These are phyloP conservation scores for Heteromurus nitidus DNA, from an alignment of 2,888 invertebrate genomes.

Conservation along the genomic window DNA sequence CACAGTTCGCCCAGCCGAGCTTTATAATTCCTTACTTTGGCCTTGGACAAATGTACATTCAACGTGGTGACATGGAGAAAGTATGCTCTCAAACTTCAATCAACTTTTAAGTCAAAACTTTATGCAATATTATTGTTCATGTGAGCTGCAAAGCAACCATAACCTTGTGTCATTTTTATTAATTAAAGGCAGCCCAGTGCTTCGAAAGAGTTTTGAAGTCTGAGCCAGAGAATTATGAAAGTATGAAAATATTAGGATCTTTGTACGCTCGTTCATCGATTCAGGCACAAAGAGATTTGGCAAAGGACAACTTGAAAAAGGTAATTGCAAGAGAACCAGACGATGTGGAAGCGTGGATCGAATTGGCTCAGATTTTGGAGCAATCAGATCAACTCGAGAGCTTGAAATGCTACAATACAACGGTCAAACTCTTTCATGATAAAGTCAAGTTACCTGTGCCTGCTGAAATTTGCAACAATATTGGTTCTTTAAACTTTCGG, in stretches of 20 bases:
- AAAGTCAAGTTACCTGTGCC: slow-evolving; percentile 96
- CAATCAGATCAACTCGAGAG: slow-evolving; percentile 91
- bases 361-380: slow-evolving; percentile 97
- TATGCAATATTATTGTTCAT: no score
- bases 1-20: slow-evolving; percentile 95
- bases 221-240: slow-evolving; percentile 98
- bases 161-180: neutral
- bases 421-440: slow-evolving; percentile 92
- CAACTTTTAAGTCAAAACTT: no score
- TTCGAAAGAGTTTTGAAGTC: slow-evolving; percentile 99
- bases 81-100: no score
- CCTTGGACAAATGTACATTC: slow-evolving; percentile 99
- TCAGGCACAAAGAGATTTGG: slow-evolving; percentile 93
- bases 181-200: slow-evolving; percentile 91
- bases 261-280: slow-evolving; percentile 93
- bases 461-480: slow-evolving; percentile 98
- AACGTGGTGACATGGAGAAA: slow-evolving; percentile 95
- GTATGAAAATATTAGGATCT: slow-evolving; percentile 99
- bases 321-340: slow-evolving; percentile 96
- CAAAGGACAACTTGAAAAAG: slow-evolving; percentile 94
- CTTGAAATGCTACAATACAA: slow-evolving; percentile 93
- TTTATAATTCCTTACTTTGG: slow-evolving; percentile 99
- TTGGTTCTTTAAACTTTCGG: slow-evolving; percentile 93
- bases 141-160: no score
- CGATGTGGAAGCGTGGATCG: slow-evolving; percentile 99